Percentiles rank a stretch among this genome's conserved stretches.
phyloP scores from a whole-genome alignment of 2,113 vertebrate species.

The Nibea coibor region DNA sequence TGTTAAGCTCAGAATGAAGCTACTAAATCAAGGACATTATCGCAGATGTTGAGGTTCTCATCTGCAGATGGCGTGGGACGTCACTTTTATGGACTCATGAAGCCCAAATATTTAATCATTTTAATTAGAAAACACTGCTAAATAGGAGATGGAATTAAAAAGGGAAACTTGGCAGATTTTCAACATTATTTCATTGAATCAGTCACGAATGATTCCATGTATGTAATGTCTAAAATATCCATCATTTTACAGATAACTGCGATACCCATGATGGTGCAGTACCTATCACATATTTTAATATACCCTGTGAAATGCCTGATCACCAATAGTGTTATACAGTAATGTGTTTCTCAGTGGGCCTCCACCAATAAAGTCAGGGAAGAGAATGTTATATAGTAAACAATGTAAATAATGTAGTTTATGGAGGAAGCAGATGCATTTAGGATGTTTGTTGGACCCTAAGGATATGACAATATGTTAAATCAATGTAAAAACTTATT shows the following conservation, averaged over 20 bases:
- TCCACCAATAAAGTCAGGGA: background rate
- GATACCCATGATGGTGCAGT: background rate
- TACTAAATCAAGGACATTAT: background rate
- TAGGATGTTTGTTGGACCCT: background rate
- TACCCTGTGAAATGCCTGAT: background rate
- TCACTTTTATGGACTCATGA: background rate
- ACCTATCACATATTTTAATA: background rate
- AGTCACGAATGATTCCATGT: background rate
- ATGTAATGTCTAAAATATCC: background rate
- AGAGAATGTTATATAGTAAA: background rate
- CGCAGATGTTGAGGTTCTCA: background rate
- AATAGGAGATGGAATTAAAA: background rate
- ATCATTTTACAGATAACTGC: background rate
- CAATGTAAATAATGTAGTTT: background rate
- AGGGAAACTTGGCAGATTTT: background rate
- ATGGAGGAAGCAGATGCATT: background rate
- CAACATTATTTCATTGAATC: background rate
- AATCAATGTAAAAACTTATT: background rate
- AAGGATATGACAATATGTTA: background rate
- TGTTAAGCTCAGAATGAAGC: background rate
- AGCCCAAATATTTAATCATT: slow-evolving; percentile 17
- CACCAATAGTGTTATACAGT: background rate
- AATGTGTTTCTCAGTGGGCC: background rate
- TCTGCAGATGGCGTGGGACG: slow-evolving; percentile 7
- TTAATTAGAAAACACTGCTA: slow-evolving; percentile 5